These are phyloP conservation scores for Lucinisca nassula DNA, from an alignment of 2,888 invertebrate species.

Conservation along the genomic window DNA sequence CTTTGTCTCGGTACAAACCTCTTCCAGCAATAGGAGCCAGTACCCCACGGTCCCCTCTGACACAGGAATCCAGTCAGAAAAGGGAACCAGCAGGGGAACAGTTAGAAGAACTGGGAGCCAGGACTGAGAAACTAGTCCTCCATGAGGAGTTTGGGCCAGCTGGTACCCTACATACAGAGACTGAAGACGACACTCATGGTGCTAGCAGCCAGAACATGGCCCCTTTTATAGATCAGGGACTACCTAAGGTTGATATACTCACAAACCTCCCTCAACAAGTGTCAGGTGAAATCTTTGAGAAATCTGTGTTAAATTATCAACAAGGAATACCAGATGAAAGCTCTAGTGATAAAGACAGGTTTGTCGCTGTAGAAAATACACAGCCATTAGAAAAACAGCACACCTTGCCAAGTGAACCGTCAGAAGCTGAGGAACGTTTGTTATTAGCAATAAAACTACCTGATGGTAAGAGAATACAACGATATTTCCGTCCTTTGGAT, in stretches of 20 bases:
- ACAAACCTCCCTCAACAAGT: slow-evolving; percentile 61
- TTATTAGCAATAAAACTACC: slow-evolving; percentile 77
- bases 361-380: background rate
- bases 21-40: slow-evolving; percentile 75
- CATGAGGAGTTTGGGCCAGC: slow-evolving; percentile 51
- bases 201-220: slow-evolving; percentile 26
- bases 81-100: background rate
- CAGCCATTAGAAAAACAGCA: slow-evolving; percentile 53
- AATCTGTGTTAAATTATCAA: slow-evolving; percentile 51
- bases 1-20: slow-evolving; percentile 75
- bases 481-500: slow-evolving; percentile 73
- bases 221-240: slow-evolving; percentile 17
- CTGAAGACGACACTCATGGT: slow-evolving; percentile 64
- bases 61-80: background rate
- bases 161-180: slow-evolving; percentile 42
- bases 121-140: slow-evolving; percentile 49
- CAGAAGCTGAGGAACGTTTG: slow-evolving; percentile 63
- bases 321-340: slow-evolving; percentile 14
- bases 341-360: background rate
- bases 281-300: slow-evolving; percentile 61
- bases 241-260: slow-evolving; percentile 55
- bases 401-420: slow-evolving; percentile 73
- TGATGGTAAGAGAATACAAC: slow-evolving; percentile 76
- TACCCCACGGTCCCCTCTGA: slow-evolving; percentile 36
- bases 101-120: background rate